Conservation (phyloP, 2,888 invertebrate species). For the Hoplodrina blanda region DNA sequence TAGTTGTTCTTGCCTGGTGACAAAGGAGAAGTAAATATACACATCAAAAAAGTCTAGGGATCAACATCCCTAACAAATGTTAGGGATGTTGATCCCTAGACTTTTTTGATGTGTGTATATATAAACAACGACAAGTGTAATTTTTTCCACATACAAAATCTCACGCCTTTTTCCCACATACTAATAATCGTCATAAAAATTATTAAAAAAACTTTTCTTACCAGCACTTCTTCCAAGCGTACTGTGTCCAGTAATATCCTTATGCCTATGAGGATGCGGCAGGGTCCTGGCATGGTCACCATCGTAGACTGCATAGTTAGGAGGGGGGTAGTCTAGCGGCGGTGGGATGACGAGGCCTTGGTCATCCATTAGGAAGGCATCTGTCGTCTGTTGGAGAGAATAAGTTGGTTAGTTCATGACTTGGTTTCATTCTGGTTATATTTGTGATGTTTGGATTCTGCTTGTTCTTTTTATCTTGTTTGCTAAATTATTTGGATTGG, state of each 20-base stretch:
- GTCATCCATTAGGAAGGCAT: conserved; percentile 90
- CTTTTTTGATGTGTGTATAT: no score
- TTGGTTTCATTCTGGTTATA: background rate
- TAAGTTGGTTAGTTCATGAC: background rate
- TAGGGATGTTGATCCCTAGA: no score
- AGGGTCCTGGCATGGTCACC: conserved; percentile 87
- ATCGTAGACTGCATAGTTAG: conserved; percentile 88
- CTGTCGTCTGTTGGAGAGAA: conserved; percentile 81
- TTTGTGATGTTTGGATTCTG: no score
- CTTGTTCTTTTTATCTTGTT: no score
- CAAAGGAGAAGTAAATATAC: background rate
- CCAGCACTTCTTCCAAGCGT: conserved; percentile 90
- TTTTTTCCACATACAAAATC: no score
- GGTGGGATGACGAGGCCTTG: conserved; percentile 90
- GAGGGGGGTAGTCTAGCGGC: conserved; percentile 92
- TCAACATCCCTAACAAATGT: no score
- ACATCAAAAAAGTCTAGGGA: no score
- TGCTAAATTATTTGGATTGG: no score
- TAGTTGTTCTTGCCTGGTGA: conserved; percentile 91
- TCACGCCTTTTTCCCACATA: no score
- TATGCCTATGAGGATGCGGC: conserved; percentile 91
- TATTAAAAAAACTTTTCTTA: conserved; percentile 57
- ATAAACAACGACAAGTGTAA: no score
- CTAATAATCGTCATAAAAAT: background rate
- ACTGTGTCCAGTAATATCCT: conserved; percentile 86